Percentiles rank a stretch among this genome's conserved stretches.
These are phyloP conservation scores for Cuculus canorus DNA, from an alignment of 2,797 vertebrate species.

Conservation along the genomic window DNA sequence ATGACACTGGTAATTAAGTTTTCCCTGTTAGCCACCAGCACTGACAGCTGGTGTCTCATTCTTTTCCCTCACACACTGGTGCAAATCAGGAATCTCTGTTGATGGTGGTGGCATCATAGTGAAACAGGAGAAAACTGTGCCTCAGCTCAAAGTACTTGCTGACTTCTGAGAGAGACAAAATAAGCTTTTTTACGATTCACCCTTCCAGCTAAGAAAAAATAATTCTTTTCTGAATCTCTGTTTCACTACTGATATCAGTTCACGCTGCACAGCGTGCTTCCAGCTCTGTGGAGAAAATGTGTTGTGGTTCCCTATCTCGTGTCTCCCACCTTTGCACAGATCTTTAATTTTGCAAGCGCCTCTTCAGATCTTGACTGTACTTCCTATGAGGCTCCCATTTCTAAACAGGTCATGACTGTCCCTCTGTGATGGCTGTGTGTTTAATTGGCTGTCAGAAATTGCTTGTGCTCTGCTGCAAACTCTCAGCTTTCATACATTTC, in stretches of 20 bases:
- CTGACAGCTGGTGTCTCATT: rapidly evolving
- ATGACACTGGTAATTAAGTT: not conserved
- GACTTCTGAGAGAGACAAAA: not conserved
- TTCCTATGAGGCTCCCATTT: not conserved
- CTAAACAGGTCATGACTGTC: not conserved
- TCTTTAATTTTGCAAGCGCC: not conserved
- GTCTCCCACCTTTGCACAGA: not conserved
- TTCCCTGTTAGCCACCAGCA: not conserved
- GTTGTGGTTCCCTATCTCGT: not conserved
- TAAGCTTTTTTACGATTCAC: not conserved
- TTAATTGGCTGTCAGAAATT: not conserved
- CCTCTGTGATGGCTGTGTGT: not conserved
- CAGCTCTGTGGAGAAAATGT: not conserved
- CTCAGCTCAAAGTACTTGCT: not conserved
- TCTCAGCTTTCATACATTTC: not conserved
- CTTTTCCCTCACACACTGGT: not conserved
- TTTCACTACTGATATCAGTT: not conserved
- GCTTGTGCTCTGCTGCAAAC: not conserved
- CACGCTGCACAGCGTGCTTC: rapidly evolving
- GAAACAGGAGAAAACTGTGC: not conserved
- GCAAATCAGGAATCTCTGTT: not conserved
- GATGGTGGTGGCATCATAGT: not conserved
- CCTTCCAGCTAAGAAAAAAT: not conserved
- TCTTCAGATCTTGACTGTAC: not conserved
- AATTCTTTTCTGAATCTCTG: not conserved